Evolutionary conservation across 2,888 invertebrate species (phyloP).

Genomic region (Andrena bicolor): DNA sequence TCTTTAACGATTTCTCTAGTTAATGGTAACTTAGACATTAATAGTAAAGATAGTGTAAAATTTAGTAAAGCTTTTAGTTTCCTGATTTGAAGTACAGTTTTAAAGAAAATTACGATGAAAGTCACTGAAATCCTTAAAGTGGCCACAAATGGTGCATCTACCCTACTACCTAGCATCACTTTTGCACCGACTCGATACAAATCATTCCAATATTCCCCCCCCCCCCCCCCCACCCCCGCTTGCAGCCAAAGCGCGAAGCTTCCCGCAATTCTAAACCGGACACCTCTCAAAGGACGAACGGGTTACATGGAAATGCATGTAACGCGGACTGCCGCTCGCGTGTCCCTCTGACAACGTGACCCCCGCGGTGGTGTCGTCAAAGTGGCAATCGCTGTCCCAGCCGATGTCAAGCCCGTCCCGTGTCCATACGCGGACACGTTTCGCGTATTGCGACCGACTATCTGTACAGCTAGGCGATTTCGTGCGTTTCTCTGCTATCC

Average conservation of each 20-base stretch:
- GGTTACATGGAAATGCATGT: neutral
- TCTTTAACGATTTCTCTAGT: no score
- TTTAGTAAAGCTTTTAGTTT: no score
- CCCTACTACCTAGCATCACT: no score
- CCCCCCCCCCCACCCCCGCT: no score
- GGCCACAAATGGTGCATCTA: no score
- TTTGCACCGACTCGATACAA: neutral
- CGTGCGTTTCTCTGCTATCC: constrained; percentile 73
- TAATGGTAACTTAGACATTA: no score
- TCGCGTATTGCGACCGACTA: constrained; percentile 48
- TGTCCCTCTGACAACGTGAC: neutral
- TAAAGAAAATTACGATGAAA: no score
- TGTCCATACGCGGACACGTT: constrained; percentile 40
- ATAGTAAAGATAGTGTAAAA: no score
- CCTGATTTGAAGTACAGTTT: no score
- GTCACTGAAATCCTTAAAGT: no score
- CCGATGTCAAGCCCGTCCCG: constrained; percentile 48
- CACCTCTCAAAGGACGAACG: constrained; percentile 8
- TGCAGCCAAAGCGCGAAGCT: neutral
- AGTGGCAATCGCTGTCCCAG: constrained; percentile 39
- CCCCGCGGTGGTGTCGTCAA: constrained; percentile 13
- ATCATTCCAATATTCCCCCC: neutral
- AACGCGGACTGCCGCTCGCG: constrained; percentile 2
- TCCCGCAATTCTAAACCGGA: constrained; percentile 15
- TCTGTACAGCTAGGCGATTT: constrained; percentile 63